Evolutionary conservation across 37 sponge, comb jelly and placozoan species (phyloP).

Genomic region (Tethya wilhelma): DNA sequence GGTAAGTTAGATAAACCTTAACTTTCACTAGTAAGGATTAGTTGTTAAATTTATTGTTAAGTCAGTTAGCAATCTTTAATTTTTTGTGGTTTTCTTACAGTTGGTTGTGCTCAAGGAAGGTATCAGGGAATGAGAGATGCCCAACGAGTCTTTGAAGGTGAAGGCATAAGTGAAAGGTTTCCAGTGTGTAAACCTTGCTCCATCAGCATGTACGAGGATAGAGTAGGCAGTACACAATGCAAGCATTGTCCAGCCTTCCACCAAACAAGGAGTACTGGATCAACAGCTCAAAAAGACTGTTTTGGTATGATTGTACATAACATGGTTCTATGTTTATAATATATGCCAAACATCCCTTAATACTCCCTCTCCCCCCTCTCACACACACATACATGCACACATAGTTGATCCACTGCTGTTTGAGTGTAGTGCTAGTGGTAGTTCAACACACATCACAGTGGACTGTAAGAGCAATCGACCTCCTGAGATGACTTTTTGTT

Average conservation of each 20-base stretch:
- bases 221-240: constrained; percentile 1
- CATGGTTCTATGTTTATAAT: too few species aligned
- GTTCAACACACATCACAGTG: background rate
- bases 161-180: background rate
- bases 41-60: background rate
- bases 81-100: background rate
- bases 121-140: background rate
- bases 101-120: constrained; percentile 1
- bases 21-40: too few species aligned
- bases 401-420: constrained; percentile 12
- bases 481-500: background rate
- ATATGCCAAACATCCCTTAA: too few species aligned
- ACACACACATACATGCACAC: too few species aligned
- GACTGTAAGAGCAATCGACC: constrained; percentile 6
- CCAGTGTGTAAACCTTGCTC: constrained; percentile 1
- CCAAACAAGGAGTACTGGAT: background rate
- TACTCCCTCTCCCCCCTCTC: too few species aligned
- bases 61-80: background rate
- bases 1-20: constrained; percentile 9
- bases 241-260: background rate
- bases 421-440: background rate
- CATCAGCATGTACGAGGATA: background rate
- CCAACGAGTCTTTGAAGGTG: background rate
- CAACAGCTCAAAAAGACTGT: background rate
- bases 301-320: too few species aligned